Conservation (phyloP, 2,113 vertebrate species). For the Pollachius pollachius region DNA sequence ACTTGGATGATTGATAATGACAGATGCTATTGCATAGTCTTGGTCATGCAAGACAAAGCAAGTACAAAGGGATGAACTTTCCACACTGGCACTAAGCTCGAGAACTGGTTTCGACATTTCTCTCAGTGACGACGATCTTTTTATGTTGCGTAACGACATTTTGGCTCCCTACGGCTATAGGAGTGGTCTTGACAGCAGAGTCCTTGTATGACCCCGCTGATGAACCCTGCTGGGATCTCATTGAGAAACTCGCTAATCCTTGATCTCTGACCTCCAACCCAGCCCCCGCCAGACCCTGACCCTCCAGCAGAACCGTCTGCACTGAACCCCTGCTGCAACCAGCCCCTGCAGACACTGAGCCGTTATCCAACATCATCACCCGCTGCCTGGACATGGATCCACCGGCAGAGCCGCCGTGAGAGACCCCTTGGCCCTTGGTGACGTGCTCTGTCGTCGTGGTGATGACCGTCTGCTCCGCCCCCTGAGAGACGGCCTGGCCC, state of each 20-base stretch:
- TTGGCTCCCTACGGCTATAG: constrained; percentile 44
- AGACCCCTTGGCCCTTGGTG: constrained; percentile 19
- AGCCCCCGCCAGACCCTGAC: constrained; percentile 15
- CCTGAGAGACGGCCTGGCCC: constrained; percentile 16
- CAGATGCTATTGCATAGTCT: neutral
- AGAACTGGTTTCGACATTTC: constrained; percentile 44
- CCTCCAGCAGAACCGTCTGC: constrained; percentile 12
- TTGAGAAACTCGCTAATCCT: constrained; percentile 27
- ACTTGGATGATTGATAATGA: too few relatives aligned
- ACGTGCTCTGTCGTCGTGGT: neutral
- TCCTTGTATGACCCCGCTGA: constrained; percentile 43
- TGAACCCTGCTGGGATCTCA: constrained; percentile 9
- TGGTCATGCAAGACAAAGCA: neutral
- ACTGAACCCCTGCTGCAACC: constrained; percentile 22
- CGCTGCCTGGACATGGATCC: constrained; percentile 40
- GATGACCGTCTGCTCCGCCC: neutral
- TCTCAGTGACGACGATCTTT: constrained; percentile 61
- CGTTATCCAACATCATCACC: constrained; percentile 48
- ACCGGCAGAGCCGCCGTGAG: constrained; percentile 34
- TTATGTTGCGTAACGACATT: constrained; percentile 60
- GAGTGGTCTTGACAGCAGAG: constrained; percentile 22
- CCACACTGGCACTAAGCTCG: constrained; percentile 28
- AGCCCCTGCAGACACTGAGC: constrained; percentile 19
- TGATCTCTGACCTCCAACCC: constrained; percentile 32
- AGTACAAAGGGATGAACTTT: neutral